Evolutionary conservation across 1,140 invertebrate species (phyloP).

Genomic region (Lasaia peninsularis): DNA sequence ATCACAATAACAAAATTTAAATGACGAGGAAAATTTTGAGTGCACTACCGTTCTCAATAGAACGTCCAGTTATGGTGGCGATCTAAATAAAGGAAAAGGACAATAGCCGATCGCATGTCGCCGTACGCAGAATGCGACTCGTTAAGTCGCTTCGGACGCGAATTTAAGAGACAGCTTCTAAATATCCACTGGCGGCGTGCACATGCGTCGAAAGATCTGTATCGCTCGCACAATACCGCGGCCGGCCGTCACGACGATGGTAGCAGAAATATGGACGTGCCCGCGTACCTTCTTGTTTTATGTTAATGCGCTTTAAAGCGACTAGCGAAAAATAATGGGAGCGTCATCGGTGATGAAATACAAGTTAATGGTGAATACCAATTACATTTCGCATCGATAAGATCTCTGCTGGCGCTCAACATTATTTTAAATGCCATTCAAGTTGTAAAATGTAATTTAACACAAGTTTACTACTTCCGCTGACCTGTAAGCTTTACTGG

Average conservation of each 20-base stretch:
- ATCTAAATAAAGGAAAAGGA: slow-evolving; percentile 56
- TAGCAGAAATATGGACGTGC: slow-evolving; percentile 69
- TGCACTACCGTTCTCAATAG: slow-evolving; percentile 10
- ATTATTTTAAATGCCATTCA: slow-evolving; percentile 13
- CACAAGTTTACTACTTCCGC: slow-evolving; percentile 12
- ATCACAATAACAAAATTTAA: slow-evolving; percentile 10
- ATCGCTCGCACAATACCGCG: slow-evolving; percentile 71
- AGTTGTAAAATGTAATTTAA: slow-evolving; percentile 11
- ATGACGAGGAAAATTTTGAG: slow-evolving; percentile 8
- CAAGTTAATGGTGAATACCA: slow-evolving; percentile 33
- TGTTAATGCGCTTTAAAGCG: slow-evolving; percentile 65
- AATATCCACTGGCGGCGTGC: slow-evolving; percentile 65
- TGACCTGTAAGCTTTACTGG: slow-evolving; percentile 11
- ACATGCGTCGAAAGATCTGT: slow-evolving; percentile 67
- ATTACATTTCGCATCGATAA: slow-evolving; percentile 7
- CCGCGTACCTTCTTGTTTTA: slow-evolving; percentile 67
- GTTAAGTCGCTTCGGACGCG: slow-evolving; percentile 65
- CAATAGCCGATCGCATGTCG: slow-evolving; percentile 68
- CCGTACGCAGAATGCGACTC: slow-evolving; percentile 66
- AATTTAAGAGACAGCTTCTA: slow-evolving; percentile 74
- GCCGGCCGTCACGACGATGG: slow-evolving; percentile 60
- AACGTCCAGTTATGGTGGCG: slow-evolving; percentile 42
- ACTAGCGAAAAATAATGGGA: slow-evolving; percentile 60
- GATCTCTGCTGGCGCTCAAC: slow-evolving; percentile 4
- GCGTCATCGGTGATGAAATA: slow-evolving; percentile 50